Evolutionary conservation across 2,113 vertebrate species (phyloP).

Genomic region (Apus apus): DNA sequence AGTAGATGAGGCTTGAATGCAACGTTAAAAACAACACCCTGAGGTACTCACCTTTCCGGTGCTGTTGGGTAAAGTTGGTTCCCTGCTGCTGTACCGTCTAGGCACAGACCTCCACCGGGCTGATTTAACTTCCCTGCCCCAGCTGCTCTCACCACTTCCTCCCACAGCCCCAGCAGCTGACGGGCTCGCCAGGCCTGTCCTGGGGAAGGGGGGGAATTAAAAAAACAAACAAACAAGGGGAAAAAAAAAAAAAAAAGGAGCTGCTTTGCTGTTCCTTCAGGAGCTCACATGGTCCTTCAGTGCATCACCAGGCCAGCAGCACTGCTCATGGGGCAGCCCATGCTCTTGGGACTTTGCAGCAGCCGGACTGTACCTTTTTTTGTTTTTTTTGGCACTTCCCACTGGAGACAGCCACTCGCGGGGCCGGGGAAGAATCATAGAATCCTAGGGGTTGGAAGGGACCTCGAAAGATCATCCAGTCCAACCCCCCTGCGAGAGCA

Average conservation of each 20-base stretch:
- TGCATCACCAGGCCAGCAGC: neutral
- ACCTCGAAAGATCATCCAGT: too few species aligned
- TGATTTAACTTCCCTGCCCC: neutral
- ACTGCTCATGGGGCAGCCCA: fast-evolving
- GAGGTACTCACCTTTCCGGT: neutral
- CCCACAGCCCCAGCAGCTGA: neutral
- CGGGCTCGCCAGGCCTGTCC: fast-evolving
- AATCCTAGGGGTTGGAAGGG: too few species aligned
- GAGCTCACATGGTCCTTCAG: neutral
- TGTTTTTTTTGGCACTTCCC: neutral
- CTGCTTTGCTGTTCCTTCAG: neutral
- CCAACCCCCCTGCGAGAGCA: too few species aligned
- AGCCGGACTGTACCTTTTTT: fast-evolving
- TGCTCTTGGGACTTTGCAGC: too few species aligned
- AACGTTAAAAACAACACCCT: neutral
- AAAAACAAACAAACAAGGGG: too few species aligned
- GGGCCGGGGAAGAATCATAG: too few species aligned
- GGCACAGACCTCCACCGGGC: neutral
- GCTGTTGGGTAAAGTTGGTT: neutral
- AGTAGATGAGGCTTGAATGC: neutral
- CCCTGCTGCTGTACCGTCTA: neutral
- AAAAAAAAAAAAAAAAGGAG: too few species aligned
- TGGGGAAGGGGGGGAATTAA: too few species aligned
- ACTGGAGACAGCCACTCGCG: too few species aligned
- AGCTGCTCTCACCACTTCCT: neutral